Percentiles rank a stretch among this genome's conserved stretches.
Conservation (phyloP, 2,888 invertebrate species). For the Caenorhabditis macrosperma region DNA sequence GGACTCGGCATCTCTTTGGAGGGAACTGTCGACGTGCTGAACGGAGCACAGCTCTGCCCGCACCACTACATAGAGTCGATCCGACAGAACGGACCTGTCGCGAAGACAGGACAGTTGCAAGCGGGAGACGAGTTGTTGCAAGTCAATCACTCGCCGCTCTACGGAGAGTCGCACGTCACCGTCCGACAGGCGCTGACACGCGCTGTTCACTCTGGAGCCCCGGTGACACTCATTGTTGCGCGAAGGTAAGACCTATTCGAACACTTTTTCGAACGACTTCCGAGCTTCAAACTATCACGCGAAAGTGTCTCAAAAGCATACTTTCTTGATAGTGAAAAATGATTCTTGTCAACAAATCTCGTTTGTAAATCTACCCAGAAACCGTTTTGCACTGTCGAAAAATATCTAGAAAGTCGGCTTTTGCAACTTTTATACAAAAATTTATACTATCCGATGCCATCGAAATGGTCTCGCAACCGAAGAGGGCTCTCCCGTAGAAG, state of each 20-base stretch:
- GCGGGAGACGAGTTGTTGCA: constrained; percentile 95
- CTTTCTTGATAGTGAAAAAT: no score
- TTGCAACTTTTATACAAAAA: no score
- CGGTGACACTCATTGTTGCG: constrained; percentile 70
- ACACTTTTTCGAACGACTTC: no score
- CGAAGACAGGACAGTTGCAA: constrained; percentile 89
- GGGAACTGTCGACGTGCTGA: constrained; percentile 95
- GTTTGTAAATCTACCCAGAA: no score
- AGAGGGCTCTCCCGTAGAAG: no score
- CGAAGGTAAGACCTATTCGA: constrained; percentile 64
- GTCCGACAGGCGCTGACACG: constrained; percentile 91
- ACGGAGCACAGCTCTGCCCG: constrained; percentile 95
- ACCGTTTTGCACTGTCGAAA: no score
- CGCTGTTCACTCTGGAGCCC: constrained; percentile 73
- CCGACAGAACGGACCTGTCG: constrained; percentile 97
- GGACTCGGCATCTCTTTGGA: constrained; percentile 90
- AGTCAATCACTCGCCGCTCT: constrained; percentile 90
- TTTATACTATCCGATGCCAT: no score
- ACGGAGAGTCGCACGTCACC: constrained; percentile 94
- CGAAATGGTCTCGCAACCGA: no score
- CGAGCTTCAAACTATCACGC: no score
- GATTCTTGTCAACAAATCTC: no score
- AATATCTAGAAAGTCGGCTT: no score
- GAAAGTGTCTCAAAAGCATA: no score
- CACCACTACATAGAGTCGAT: constrained; percentile 96